Base-by-base conservation (phyloP, 2,888 invertebrate species). In the Leptarthrus brevirostris region DNA sequence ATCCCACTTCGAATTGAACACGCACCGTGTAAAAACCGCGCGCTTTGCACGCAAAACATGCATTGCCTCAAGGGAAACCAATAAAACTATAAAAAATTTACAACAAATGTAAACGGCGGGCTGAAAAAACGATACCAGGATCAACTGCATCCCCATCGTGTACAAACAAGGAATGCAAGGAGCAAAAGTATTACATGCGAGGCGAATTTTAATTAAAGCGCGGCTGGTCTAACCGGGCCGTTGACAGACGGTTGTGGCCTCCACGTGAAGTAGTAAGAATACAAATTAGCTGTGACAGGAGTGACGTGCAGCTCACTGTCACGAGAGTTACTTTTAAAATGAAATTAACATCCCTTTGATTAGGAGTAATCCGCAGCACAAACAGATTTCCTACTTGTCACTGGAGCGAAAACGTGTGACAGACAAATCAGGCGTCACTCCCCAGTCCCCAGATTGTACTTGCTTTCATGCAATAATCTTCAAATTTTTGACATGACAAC, bases 301-400 rank as follows among this genome's bases (percentile, higher is more conserved):
- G 22, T 16, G 34, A 22, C 16, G 1, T 24, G 14, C 12, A n/a
- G 61, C 36, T 26, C 26, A 52, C 10, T 10, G 47, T 24, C 52
- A 49, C 30, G 10, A 20, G 10, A 34, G 61, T 44, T 47, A 61
- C 47, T 72, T 53, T 53, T 64, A 64, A 75, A 75, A 74, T 74
- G 53, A 49, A 74, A 74, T 72, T 74, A 72, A 72, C 75, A 74
- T 75, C 52, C 71, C 69, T 72, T 75, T 75, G 72, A 75, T 75
- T 69, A 66, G 53, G 26, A 75, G n/a, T 72, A 74, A 75, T 74
- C 36, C 72, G 47, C 56, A 72, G 66, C 49, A 71, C 74, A 74
- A 74, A 75, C 66, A 74, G 72, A 75, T 74, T 74, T 74, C 53
- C 34, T 36, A 52, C 73, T 70, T 75, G 75, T 75, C 75, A 75